Percentiles rank a stretch among this genome's conserved stretches.
These are phyloP conservation scores for Drosophila meridionalis DNA, from an alignment of 2,888 invertebrate genomes.

Conservation along the genomic window DNA sequence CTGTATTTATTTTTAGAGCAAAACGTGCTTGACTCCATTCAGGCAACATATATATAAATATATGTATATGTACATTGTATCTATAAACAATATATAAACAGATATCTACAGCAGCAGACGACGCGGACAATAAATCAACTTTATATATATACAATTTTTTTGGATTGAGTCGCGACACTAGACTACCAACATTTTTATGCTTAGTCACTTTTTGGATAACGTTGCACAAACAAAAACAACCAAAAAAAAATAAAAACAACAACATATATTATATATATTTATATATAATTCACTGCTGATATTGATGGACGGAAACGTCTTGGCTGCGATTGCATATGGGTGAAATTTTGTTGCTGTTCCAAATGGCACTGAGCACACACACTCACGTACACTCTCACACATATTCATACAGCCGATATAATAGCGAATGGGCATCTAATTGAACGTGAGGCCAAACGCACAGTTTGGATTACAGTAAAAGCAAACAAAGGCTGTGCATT, in stretches of 20 bases:
- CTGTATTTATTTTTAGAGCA: constrained; percentile 13
- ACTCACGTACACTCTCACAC: neutral
- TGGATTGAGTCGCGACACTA: constrained; percentile 10
- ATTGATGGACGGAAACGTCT: constrained; percentile 9
- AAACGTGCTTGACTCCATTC: constrained; percentile 34
- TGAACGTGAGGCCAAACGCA: constrained; percentile 57
- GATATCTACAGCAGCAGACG: constrained; percentile 1
- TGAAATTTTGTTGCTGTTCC: constrained; percentile 22
- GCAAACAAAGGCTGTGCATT: constrained; percentile 47
- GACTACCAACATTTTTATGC: constrained; percentile 19
- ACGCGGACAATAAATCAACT: constrained; percentile 22
- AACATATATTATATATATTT: neutral
- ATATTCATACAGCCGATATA: constrained; percentile 9
- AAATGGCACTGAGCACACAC: constrained; percentile 4
- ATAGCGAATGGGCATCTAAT: constrained; percentile 44
- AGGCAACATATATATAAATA: neutral
- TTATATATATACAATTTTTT: constrained; percentile 11
- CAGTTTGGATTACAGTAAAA: constrained; percentile 36
- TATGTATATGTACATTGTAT: constrained; percentile 2
- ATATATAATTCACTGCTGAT: constrained; percentile 25
- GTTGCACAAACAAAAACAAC: constrained; percentile 26
- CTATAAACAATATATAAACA: constrained; percentile 13
- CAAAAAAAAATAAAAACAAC: constrained; percentile 4
- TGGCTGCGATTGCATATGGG: constrained; percentile 4
- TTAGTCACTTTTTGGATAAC: constrained; percentile 35